Evolutionary conservation across 1,140 invertebrate species (phyloP).

Genomic region (Atopsyche davidsoni): DNA sequence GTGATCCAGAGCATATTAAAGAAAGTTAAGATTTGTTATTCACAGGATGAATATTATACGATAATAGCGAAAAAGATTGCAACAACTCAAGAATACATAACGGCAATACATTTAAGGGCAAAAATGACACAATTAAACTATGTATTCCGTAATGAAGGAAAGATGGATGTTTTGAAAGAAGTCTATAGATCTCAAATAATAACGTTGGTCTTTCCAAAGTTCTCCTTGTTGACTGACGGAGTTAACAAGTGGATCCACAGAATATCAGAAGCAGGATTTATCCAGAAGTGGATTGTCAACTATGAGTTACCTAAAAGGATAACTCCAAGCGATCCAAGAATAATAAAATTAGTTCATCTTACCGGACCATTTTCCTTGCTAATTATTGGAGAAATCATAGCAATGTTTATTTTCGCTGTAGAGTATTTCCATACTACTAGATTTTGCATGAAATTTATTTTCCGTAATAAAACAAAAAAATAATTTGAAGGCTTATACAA

Average conservation of each 20-base stretch:
- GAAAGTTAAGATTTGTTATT: not conserved
- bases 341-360: slow-evolving; percentile 5
- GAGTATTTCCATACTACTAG: too few relatives aligned
- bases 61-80: not conserved
- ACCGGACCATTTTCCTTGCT: slow-evolving; percentile 8
- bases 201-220: slow-evolving; percentile 1
- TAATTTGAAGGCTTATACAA: too few relatives aligned
- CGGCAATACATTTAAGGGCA: slow-evolving; percentile 3
- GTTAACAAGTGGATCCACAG: slow-evolving; percentile 7
- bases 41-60: slow-evolving; percentile 3
- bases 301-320: not conserved
- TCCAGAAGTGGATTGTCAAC: slow-evolving; percentile 9
- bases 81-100: not conserved
- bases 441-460: too few relatives aligned
- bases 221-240: slow-evolving; percentile 1
- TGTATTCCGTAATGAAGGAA: slow-evolving; percentile 1
- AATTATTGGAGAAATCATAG: slow-evolving; percentile 3
- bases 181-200: slow-evolving; percentile 12
- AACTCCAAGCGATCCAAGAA: not conserved
- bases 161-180: slow-evolving; percentile 2
- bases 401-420: slow-evolving; percentile 3
- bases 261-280: slow-evolving; percentile 9
- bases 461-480: too few relatives aligned
- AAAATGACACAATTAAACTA: slow-evolving; percentile 10
- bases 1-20: not conserved